These are phyloP conservation scores for Lasioglossum calceatum DNA, from an alignment of 2,888 invertebrate species.

Conservation along the genomic window DNA sequence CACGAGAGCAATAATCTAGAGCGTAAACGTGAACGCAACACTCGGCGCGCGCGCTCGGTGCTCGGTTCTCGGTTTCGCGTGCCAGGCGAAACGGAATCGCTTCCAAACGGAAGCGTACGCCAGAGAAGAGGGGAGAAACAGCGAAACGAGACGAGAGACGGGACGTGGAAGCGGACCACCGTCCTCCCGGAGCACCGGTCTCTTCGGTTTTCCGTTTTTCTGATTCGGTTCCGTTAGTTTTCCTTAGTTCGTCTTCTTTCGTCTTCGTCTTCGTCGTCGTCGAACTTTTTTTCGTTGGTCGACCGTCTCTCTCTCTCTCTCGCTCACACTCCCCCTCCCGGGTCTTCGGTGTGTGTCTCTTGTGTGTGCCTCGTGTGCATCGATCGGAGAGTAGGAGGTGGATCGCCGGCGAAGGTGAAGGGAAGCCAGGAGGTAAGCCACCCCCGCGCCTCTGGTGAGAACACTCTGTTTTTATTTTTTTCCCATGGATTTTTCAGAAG, in stretches of 20 bases:
- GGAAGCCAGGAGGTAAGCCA: conserved; percentile 31
- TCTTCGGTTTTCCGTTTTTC: conserved; percentile 1
- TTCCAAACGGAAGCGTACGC: background rate
- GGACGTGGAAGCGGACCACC: conserved; percentile 1
- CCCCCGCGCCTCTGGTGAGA: background rate
- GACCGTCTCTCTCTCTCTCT: background rate
- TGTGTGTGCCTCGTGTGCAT: conserved; percentile 51
- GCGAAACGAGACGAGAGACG: background rate
- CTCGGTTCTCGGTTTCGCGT: conserved; percentile 63
- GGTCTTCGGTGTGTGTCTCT: conserved; percentile 31
- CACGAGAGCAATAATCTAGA: conserved; percentile 10
- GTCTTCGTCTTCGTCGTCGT: background rate
- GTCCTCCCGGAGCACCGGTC: background rate
- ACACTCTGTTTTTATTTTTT: background rate
- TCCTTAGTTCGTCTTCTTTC: background rate
- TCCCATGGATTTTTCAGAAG: background rate
- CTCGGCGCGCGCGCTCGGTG: conserved; percentile 5
- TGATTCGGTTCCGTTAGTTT: background rate
- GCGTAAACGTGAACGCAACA: conserved; percentile 14
- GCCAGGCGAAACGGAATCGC: conserved; percentile 37
- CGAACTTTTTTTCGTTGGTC: background rate
- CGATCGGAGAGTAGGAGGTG: conserved; percentile 48
- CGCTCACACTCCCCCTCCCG: background rate
- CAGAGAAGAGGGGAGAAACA: background rate
- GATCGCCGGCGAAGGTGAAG: conserved; percentile 43